phyloP scores from a whole-genome alignment of 2,113 vertebrate species.

The Myotis lucifugus region DNA sequence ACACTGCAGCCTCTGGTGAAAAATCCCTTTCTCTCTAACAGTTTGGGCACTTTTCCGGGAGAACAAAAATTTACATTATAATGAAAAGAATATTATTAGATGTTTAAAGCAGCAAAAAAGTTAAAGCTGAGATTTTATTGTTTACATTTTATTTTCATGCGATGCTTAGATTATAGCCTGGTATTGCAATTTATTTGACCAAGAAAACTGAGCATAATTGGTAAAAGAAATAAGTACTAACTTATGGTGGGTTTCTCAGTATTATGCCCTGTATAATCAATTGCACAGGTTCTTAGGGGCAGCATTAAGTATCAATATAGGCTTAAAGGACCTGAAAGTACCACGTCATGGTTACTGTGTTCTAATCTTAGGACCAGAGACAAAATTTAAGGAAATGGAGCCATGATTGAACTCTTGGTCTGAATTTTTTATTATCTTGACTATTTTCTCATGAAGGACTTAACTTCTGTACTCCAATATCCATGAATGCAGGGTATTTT shows the following conservation, averaged over 20 bases:
- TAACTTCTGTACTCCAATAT: background rate
- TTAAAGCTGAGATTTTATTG: background rate
- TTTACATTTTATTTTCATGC: background rate
- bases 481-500: background rate
- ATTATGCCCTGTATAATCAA: background rate
- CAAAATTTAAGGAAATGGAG: background rate
- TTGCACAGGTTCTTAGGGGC: background rate
- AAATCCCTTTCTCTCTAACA: background rate
- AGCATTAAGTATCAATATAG: background rate
- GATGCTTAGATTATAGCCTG: background rate
- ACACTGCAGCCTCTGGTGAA: background rate
- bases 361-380: background rate
- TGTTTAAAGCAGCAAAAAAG: background rate
- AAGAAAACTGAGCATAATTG: background rate
- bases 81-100: background rate
- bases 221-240: background rate
- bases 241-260: background rate
- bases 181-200: background rate
- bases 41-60: background rate
- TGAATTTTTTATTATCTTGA: background rate
- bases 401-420: background rate
- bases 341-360: background rate
- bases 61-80: background rate
- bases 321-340: background rate
- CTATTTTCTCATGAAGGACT: background rate